phyloP scores from a whole-genome alignment of 2,797 vertebrate genomes.

The Pangasius macronema region DNA sequence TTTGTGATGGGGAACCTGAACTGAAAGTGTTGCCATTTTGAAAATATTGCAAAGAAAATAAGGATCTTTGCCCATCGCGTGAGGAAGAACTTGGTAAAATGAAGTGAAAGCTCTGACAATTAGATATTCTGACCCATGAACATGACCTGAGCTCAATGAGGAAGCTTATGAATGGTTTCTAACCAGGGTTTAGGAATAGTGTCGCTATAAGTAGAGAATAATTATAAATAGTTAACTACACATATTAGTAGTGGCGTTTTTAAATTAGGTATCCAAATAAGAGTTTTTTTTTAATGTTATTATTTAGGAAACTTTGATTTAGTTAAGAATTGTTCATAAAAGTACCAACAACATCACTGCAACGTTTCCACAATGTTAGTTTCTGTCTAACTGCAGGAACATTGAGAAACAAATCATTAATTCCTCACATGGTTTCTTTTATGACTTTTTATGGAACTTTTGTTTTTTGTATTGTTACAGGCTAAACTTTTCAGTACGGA shows the following conservation, averaged over 20 bases:
- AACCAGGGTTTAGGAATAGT: background rate
- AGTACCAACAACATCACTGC: background rate
- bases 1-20: background rate
- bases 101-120: background rate
- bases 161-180: background rate
- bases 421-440: background rate
- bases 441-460: no score
- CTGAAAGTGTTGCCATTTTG: background rate
- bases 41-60: background rate
- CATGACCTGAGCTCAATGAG: background rate
- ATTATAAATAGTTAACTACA: background rate
- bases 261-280: background rate
- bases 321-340: background rate
- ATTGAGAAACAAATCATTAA: background rate
- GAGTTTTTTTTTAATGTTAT: background rate
- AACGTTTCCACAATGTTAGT: background rate
- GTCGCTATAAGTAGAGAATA: background rate
- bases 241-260: background rate
- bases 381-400: background rate
- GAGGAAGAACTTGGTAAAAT: background rate
- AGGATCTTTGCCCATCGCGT: background rate
- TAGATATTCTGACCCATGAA: background rate
- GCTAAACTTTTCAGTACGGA: background rate
- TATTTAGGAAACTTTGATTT: background rate
- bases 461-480: background rate